These are phyloP conservation scores for Drosophila sp. DNA, from an alignment of 1,140 invertebrate species.

Conservation along the genomic window DNA sequence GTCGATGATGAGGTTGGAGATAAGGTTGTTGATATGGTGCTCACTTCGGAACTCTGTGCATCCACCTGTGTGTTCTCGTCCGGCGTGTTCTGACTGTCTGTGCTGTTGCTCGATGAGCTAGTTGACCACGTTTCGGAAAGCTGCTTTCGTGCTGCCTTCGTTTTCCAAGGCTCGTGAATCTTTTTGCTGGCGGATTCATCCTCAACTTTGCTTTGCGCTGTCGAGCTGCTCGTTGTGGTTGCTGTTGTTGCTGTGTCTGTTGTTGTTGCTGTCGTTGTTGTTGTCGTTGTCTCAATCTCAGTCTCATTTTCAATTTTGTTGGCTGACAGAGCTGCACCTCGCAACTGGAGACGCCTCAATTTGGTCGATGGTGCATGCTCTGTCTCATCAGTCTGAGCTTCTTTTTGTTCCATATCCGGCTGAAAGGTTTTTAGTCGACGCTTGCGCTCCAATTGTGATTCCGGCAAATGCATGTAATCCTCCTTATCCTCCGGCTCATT, in stretches of 20 bases:
- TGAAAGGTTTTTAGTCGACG: slow-evolving; percentile 41
- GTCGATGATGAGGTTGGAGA: slow-evolving; percentile 1
- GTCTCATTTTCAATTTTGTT: not conserved
- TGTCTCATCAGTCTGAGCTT: slow-evolving; percentile 23
- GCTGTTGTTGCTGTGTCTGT: not conserved
- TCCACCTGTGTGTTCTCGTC: not conserved
- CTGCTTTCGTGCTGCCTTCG: slow-evolving; percentile 70
- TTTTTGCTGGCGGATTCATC: not conserved
- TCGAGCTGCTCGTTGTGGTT: not conserved
- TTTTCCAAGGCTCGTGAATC: slow-evolving; percentile 58
- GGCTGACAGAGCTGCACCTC: slow-evolving; percentile 24
- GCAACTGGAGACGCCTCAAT: slow-evolving; percentile 16
- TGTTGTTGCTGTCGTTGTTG: no score
- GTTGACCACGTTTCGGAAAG: slow-evolving; percentile 46
- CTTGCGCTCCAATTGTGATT: slow-evolving; percentile 46
- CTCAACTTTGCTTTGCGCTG: not conserved
- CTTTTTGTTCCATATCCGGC: slow-evolving; percentile 2
- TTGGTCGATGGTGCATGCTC: slow-evolving; percentile 28
- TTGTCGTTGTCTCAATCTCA: slow-evolving; percentile 7
- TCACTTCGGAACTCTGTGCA: not conserved
- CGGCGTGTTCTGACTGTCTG: not conserved
- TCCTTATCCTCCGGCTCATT: not conserved
- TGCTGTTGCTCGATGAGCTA: not conserved
- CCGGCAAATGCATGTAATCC: slow-evolving; percentile 24
- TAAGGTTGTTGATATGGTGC: not conserved